These are phyloP conservation scores for Lepus oiostolus DNA, from an alignment of 2,797 vertebrate genomes.

Conservation along the genomic window DNA sequence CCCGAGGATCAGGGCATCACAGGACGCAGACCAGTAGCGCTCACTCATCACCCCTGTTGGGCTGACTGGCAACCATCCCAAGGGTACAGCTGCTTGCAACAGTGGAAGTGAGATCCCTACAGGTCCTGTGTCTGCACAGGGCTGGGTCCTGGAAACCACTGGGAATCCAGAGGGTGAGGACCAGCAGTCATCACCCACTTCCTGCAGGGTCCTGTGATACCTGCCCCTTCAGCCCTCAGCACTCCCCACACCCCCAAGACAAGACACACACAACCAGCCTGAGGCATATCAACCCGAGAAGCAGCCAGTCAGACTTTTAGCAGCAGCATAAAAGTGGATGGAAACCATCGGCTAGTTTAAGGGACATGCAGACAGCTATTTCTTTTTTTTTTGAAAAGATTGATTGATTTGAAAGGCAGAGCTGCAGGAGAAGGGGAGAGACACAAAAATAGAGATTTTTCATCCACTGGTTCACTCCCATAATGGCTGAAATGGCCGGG, in stretches of 20 bases:
- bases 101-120: neutral
- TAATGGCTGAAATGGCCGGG: too few species aligned
- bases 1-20: neutral
- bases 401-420: too few species aligned
- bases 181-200: neutral
- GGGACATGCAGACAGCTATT: neutral
- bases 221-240: neutral
- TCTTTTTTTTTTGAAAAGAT: neutral
- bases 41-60: neutral
- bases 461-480: too few species aligned
- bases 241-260: neutral
- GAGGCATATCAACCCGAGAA: neutral
- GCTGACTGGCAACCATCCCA: neutral
- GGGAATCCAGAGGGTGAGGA: neutral
- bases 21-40: fast-evolving
- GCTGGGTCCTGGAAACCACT: neutral
- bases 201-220: neutral
- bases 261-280: neutral
- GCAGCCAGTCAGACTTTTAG: neutral
- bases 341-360: neutral
- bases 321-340: neutral
- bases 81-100: neutral
- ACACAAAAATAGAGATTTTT: too few species aligned
- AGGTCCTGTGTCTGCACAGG: neutral
- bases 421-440: too few species aligned